Percentiles rank a stretch among this genome's conserved stretches.
Conservation (phyloP, 2,797 vertebrate genomes). For the Danio tinwini region DNA sequence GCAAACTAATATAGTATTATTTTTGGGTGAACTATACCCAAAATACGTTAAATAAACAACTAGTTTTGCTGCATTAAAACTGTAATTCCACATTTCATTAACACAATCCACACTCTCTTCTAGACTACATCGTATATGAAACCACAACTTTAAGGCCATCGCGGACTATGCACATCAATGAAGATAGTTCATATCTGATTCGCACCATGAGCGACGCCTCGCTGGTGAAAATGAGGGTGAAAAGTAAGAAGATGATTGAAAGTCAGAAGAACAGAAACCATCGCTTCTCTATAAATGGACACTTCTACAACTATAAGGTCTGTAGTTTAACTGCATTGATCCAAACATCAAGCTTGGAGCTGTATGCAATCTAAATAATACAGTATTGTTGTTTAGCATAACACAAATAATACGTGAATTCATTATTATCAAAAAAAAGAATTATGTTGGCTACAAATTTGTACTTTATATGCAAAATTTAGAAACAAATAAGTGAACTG, state of each 20-base stretch:
- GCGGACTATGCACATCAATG: slow-evolving; percentile 66
- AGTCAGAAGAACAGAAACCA: slow-evolving; percentile 76
- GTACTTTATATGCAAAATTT: too few relatives aligned
- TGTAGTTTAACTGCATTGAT: background rate
- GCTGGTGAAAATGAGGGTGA: slow-evolving; percentile 78
- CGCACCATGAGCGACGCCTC: slow-evolving; percentile 82
- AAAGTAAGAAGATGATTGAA: slow-evolving; percentile 67
- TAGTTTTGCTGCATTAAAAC: background rate
- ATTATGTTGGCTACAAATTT: too few relatives aligned
- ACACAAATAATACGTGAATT: too few relatives aligned
- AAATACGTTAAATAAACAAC: too few relatives aligned
- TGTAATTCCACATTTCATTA: background rate
- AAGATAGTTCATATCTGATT: slow-evolving; percentile 81
- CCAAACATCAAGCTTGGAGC: too few relatives aligned
- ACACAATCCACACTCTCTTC: background rate
- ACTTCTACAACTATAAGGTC: slow-evolving; percentile 89
- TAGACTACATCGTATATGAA: slow-evolving; percentile 77
- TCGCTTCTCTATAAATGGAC: slow-evolving; percentile 92
- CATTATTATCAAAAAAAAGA: too few relatives aligned
- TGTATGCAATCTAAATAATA: too few relatives aligned
- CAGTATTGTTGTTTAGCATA: too few relatives aligned
- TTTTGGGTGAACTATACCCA: too few relatives aligned
- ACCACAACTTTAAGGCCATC: slow-evolving; percentile 74
- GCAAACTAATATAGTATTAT: too few relatives aligned
- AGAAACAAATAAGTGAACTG: too few relatives aligned